Evolutionary conservation across 1,140 invertebrate species (phyloP).

Genomic region (Camponotus pennsylvanicus): DNA sequence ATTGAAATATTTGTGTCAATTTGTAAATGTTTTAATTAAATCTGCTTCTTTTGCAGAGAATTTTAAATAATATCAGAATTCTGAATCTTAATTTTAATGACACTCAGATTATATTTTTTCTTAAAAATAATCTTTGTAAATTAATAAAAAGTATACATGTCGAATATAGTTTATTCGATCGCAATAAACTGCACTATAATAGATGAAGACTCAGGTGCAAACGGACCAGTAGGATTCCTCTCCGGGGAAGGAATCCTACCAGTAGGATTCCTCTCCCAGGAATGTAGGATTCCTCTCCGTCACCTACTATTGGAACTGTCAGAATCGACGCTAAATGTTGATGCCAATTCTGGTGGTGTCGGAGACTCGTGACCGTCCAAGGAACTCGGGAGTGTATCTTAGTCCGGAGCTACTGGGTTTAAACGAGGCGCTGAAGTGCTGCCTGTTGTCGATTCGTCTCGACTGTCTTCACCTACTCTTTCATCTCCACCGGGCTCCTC

Average conservation of each 20-base stretch:
- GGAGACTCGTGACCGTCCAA: conserved; percentile 84
- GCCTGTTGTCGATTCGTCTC: conserved; percentile 82
- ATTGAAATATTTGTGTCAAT: not conserved
- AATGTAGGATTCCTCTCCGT: too few relatives aligned
- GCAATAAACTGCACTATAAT: conserved; percentile 20
- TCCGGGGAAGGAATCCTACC: too few relatives aligned
- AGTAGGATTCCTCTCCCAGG: too few relatives aligned
- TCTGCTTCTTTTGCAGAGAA: not conserved
- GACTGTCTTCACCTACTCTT: conserved; percentile 83
- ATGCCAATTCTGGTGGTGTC: conserved; percentile 78
- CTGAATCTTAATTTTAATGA: not conserved
- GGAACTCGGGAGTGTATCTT: conserved; percentile 86
- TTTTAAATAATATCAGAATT: not conserved
- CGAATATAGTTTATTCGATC: conserved; percentile 5
- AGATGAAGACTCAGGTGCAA: conserved; percentile 46
- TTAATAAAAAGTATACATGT: not conserved
- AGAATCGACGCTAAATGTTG: conserved; percentile 87
- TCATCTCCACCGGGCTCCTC: conserved; percentile 85
- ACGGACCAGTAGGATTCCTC: too few relatives aligned
- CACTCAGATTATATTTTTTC: not conserved
- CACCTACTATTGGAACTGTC: conserved; percentile 88
- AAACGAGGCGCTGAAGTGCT: conserved; percentile 79
- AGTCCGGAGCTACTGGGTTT: conserved; percentile 84
- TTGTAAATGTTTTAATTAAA: not conserved
- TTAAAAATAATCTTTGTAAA: not conserved